phyloP scores from a whole-genome alignment of 1,140 invertebrate genomes.

The Aphis craccivora region DNA sequence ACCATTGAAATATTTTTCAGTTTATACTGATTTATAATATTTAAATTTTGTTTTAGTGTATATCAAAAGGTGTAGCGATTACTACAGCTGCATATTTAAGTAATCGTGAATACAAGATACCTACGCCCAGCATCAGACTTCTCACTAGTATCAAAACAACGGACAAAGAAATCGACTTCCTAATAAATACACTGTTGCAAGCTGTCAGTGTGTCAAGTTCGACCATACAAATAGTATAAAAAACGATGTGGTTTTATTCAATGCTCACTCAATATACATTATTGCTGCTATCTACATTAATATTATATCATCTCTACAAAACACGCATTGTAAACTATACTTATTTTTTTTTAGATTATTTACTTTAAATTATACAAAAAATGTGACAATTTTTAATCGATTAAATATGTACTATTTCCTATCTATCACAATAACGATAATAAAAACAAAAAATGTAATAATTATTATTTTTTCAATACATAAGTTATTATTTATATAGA shows the following conservation, averaged over 20 bases:
- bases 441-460: no score
- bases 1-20: not conserved
- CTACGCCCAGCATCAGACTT: slow-evolving; percentile 58
- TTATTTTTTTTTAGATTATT: not conserved
- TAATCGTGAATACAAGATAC: slow-evolving; percentile 55
- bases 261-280: not conserved
- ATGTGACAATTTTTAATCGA: not conserved
- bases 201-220: not conserved
- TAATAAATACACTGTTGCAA: slow-evolving; percentile 10
- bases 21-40: not conserved
- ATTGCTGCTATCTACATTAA: not conserved
- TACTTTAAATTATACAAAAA: not conserved
- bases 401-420: not conserved
- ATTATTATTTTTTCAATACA: no score
- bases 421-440: no score
- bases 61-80: slow-evolving; percentile 55
- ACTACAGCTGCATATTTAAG: slow-evolving; percentile 55
- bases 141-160: slow-evolving; percentile 53
- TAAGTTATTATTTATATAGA: no score
- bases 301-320: not conserved
- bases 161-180: slow-evolving; percentile 35
- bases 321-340: not conserved
- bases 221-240: not conserved
- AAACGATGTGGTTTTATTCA: not conserved
- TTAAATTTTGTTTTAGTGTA: slow-evolving; percentile 56